These are phyloP conservation scores for Pyralis farinalis DNA, from an alignment of 2,888 invertebrate genomes.

Conservation along the genomic window DNA sequence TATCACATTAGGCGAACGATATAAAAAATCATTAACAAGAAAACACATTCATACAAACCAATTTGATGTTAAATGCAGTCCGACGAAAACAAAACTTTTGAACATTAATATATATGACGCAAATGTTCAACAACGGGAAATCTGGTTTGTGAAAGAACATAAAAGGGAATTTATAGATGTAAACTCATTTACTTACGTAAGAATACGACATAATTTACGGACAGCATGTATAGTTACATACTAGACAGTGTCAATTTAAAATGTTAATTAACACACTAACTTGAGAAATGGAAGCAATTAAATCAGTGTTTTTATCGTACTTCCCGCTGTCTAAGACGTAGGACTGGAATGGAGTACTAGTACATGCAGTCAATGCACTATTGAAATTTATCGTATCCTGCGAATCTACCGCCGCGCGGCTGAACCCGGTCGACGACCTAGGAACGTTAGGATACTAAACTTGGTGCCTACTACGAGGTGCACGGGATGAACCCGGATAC, in stretches of 20 bases:
- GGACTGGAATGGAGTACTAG: slow-evolving; percentile 37
- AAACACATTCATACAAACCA: too few relatives aligned
- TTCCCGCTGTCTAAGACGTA: slow-evolving; percentile 39
- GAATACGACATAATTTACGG: background rate
- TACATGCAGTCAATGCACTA: slow-evolving; percentile 69
- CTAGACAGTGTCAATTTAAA: background rate
- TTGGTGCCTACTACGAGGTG: slow-evolving; percentile 34
- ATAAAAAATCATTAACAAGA: too few relatives aligned
- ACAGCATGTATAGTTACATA: background rate
- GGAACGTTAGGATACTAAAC: slow-evolving; percentile 67
- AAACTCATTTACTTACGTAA: background rate
- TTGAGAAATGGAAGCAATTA: slow-evolving; percentile 24
- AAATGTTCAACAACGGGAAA: too few relatives aligned
- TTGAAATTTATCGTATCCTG: slow-evolving; percentile 79
- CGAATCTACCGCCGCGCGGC: slow-evolving; percentile 66
- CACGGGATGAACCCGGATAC: slow-evolving; percentile 60
- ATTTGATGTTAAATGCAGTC: too few relatives aligned
- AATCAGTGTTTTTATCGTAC: slow-evolving; percentile 29
- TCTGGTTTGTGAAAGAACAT: too few relatives aligned
- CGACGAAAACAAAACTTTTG: too few relatives aligned
- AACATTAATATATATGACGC: too few relatives aligned
- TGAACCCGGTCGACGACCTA: slow-evolving; percentile 62
- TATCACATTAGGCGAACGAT: too few relatives aligned
- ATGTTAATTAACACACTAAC: background rate
- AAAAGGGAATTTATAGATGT: too few relatives aligned